Evolutionary conservation across 2,113 vertebrate species (phyloP).

Genomic region (Spilogale gracilis): DNA sequence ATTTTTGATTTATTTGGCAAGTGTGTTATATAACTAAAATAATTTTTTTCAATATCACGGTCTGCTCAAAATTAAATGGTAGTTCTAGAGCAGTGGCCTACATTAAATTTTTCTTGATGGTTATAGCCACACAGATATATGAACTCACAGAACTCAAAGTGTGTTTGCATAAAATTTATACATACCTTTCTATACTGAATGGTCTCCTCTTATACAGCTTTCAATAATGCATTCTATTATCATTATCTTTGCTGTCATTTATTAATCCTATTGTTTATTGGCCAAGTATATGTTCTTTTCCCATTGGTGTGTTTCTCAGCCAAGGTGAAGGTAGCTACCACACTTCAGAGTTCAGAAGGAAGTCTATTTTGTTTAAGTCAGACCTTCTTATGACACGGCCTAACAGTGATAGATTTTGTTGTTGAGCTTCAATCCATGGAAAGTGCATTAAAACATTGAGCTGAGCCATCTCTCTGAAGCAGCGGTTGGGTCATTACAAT

Average conservation of each 20-base stretch:
- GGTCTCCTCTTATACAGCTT: not conserved
- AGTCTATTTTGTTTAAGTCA: conserved; percentile 52
- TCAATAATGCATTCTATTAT: conserved; percentile 44
- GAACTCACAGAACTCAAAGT: conserved; percentile 31
- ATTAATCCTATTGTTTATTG: conserved; percentile 44
- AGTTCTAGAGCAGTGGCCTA: conserved; percentile 17
- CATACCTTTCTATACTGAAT: not conserved
- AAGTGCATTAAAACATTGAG: conserved; percentile 58
- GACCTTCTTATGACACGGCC: not conserved
- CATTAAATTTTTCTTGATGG: conserved; percentile 65
- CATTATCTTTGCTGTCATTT: not conserved
- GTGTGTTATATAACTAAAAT: conserved; percentile 72
- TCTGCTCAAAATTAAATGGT: conserved; percentile 70
- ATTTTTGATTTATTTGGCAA: conserved; percentile 75
- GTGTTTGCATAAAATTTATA: conserved; percentile 57
- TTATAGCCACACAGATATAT: conserved; percentile 51
- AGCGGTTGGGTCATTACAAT: conserved; percentile 57
- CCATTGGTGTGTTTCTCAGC: not conserved
- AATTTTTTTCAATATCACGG: conserved; percentile 61
- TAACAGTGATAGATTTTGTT: conserved; percentile 51
- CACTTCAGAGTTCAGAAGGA: not conserved
- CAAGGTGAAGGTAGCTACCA: not conserved
- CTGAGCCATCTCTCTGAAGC: conserved; percentile 36
- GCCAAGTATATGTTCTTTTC: not conserved
- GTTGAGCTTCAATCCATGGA: conserved; percentile 17